Base-by-base conservation (phyloP, 2,113 vertebrate species). In the Ondatra zibethicus region DNA sequence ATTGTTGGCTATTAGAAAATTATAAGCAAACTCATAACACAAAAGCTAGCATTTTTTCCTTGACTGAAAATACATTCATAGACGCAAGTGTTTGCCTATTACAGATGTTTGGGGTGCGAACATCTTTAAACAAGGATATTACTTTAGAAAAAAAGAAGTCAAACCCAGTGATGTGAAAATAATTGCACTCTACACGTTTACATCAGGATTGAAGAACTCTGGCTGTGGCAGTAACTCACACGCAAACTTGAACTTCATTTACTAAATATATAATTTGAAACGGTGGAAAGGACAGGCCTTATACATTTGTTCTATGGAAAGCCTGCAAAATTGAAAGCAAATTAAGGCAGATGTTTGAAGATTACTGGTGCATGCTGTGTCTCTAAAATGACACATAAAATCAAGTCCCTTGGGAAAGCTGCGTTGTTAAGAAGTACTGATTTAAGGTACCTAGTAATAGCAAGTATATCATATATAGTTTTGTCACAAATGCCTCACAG, bases 291-390 rank as follows among this genome's bases (percentile, higher is more conserved):
- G 39, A 77, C 42, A 92, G 47, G 50, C 86, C 95, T 45, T 95
- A 36, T 72, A 52, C 29, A 96, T 73, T 94, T 94, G 19, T 39
- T 95, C 42, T 96, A 63, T 88, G 93, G 84, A 95, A 97, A 97
- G 72, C 78, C n/a, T 96, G 61, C 63, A 96, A 97, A 96, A 92
- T 92, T 97, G 95, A 95, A 92, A 95, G 77, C 65, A 91, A 97
- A 96, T 95, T 97, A 96, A 94, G 95, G 47, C 89, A 97, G 94
- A 87, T 94, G 52, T 93, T 92, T 94, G 96, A 97, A 95, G 88
- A 93, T 68, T 92, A 96, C 97, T 92, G 52, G 88, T 89, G 82
- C 65, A 80, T 96, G 77, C 42, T 77, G 5, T 89, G 80, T 88
- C 21, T 94, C 92, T 92, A 75, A 96, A 66, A 92, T 70, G 61